Conservation (phyloP, 1,140 invertebrate species). For the Ceratosolen solmsi region DNA sequence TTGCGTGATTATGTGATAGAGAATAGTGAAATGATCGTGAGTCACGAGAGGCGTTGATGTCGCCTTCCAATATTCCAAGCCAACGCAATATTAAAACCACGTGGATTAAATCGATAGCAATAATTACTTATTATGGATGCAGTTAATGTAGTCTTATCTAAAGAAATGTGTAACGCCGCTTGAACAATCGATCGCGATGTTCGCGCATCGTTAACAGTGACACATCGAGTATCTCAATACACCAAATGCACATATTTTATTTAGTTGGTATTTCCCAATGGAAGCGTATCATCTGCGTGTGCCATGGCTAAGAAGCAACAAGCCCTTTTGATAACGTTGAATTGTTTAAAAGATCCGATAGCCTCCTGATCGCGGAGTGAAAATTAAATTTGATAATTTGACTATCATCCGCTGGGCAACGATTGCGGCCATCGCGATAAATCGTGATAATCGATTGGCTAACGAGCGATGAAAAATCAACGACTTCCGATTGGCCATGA, state of each 20-base stretch:
- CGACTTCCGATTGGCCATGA: not conserved
- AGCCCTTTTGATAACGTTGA: too few species aligned
- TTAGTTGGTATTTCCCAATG: not conserved
- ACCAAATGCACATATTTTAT: not conserved
- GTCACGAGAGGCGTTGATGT: not conserved
- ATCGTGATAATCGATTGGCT: not conserved
- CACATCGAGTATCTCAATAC: not conserved
- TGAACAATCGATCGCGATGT: not conserved
- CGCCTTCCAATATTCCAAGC: not conserved
- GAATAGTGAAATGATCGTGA: not conserved
- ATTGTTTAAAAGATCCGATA: too few species aligned
- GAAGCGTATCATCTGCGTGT: too few species aligned
- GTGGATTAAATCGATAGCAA: not conserved
- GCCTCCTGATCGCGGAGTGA: too few species aligned
- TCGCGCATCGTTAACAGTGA: not conserved
- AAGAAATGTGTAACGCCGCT: not conserved
- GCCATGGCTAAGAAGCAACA: too few species aligned
- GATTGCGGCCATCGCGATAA: too few species aligned
- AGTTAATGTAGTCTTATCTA: not conserved
- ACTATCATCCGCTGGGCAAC: too few species aligned
- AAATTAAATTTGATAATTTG: too few species aligned
- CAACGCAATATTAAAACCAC: not conserved
- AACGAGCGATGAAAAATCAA: not conserved
- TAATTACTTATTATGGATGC: not conserved
- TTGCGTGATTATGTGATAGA: conserved; percentile 12